These are phyloP conservation scores for Allobates femoralis DNA, from an alignment of 2,797 vertebrate genomes.

Conservation along the genomic window DNA sequence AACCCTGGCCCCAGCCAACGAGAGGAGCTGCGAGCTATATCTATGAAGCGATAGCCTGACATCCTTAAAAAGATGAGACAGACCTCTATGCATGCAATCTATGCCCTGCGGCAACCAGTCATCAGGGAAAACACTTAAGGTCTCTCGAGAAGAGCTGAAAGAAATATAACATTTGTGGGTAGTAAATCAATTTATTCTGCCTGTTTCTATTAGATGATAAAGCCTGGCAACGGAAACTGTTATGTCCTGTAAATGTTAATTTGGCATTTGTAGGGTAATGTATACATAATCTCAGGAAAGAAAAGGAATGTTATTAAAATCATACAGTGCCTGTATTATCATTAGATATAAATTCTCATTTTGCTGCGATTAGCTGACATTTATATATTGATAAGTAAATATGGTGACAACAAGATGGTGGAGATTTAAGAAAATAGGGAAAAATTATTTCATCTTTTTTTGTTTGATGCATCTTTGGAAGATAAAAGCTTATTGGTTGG, in stretches of 20 bases:
- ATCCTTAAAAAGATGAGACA: conserved; percentile 39
- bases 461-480: background rate
- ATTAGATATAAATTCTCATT: background rate
- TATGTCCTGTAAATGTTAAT: conserved; percentile 34
- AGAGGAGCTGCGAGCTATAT: conserved; percentile 11
- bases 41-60: conserved; percentile 17
- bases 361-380: background rate
- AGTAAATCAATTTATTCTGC: conserved; percentile 25
- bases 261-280: conserved; percentile 18
- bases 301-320: background rate
- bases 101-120: background rate
- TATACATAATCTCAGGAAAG: background rate
- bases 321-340: background rate
- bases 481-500: background rate
- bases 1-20: background rate
- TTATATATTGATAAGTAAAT: background rate
- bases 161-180: conserved; percentile 27
- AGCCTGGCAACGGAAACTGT: conserved; percentile 23
- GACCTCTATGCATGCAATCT: background rate
- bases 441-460: background rate
- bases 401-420: background rate
- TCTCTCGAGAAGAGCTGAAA: conserved; percentile 14
- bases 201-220: conserved; percentile 16
- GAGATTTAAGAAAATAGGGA: background rate
- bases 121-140: background rate